Evolutionary conservation across 2,113 vertebrate species (phyloP).

Genomic region (Phasianus colchicus): DNA sequence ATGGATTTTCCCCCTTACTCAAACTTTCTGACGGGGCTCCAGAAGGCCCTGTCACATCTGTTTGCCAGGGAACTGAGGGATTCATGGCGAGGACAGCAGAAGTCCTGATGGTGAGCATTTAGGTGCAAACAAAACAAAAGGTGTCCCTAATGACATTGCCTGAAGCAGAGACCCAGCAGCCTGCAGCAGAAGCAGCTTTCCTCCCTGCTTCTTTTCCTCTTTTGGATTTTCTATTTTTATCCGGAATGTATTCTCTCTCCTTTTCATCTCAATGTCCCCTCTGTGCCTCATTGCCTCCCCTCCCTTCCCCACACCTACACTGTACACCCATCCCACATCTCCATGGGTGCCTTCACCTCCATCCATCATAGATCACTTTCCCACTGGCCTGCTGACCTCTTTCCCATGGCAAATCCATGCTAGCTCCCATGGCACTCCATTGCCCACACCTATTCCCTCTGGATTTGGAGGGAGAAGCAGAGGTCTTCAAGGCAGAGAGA

Average conservation of each 20-base stretch:
- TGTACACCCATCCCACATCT: not conserved
- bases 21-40: not conserved
- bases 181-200: not conserved
- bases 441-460: not conserved
- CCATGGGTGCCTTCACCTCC: not conserved
- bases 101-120: not conserved
- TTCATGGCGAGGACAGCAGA: not conserved
- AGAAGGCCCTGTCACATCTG: not conserved
- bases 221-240: constrained; percentile 6
- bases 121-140: not conserved
- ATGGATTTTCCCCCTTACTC: not conserved
- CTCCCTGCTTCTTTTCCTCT: not conserved
- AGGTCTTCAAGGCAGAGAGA: not conserved
- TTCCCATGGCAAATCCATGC: not conserved
- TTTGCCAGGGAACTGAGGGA: not conserved
- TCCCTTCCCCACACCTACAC: not conserved
- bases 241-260: not conserved
- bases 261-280: not conserved
- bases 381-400: not conserved
- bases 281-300: not conserved
- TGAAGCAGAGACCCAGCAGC: not conserved
- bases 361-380: not conserved
- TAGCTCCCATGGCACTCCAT: not conserved
- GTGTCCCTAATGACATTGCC: constrained; percentile 12
- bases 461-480: not conserved